A percentile compares a stretch with the other conserved stretches of the same genome.
These are phyloP conservation scores for Osmoderma eremita DNA, from an alignment of 2,888 invertebrate species.

Conservation along the genomic window DNA sequence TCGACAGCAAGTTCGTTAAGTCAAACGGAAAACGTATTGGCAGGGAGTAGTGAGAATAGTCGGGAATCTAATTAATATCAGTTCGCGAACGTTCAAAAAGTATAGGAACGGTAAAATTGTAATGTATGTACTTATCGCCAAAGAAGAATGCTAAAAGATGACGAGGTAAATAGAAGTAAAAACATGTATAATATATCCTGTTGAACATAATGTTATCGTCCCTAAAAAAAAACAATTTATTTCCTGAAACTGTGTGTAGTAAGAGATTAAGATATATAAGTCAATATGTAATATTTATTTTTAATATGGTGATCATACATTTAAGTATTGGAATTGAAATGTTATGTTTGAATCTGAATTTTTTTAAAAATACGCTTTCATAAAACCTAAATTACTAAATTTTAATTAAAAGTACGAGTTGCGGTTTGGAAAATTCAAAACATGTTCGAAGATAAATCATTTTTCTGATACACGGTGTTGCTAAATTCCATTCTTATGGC, in stretches of 20 bases:
- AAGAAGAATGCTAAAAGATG: slow-evolving; percentile 37
- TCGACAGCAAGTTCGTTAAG: slow-evolving; percentile 62
- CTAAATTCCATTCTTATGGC: too few species aligned
- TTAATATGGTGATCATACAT: slow-evolving; percentile 24
- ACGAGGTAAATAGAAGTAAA: slow-evolving; percentile 23
- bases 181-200: slow-evolving; percentile 22
- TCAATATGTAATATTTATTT: slow-evolving; percentile 33
- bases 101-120: slow-evolving; percentile 4
- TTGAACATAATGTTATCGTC: slow-evolving; percentile 16
- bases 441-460: too few species aligned
- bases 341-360: background rate
- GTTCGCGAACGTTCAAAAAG: slow-evolving; percentile 35
- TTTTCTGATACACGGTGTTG: too few species aligned
- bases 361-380: too few species aligned
- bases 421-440: too few species aligned
- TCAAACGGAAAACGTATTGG: slow-evolving; percentile 58
- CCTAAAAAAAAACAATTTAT: slow-evolving; percentile 3
- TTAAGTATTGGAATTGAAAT: slow-evolving; percentile 2
- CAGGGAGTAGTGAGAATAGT: slow-evolving; percentile 77
- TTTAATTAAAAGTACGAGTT: too few species aligned
- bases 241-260: background rate
- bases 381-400: too few species aligned
- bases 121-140: slow-evolving; percentile 40
- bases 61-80: slow-evolving; percentile 70
- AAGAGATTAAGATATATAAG: slow-evolving; percentile 4